phyloP scores from a whole-genome alignment of 2,113 vertebrate species.

The Ploceus nigricollis region DNA sequence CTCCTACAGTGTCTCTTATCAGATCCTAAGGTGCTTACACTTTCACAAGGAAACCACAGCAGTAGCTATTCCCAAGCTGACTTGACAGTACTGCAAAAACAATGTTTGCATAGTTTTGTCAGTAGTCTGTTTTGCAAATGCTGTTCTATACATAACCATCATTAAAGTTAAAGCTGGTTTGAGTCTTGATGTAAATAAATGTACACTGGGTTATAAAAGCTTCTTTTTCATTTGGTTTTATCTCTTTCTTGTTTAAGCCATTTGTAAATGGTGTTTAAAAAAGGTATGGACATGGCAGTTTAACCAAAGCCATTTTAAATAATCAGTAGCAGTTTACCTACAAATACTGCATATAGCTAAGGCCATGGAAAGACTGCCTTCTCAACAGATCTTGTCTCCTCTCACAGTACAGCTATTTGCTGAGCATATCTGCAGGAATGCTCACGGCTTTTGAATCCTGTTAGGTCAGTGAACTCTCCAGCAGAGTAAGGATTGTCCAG shows the following conservation, averaged over 20 bases:
- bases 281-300: neutral
- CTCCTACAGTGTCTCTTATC: conserved; percentile 35
- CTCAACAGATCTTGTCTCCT: neutral
- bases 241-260: neutral
- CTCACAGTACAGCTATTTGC: neutral
- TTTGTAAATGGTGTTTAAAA: neutral
- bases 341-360: neutral
- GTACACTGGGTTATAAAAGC: neutral
- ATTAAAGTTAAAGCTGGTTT: neutral
- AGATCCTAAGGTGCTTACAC: conserved; percentile 35
- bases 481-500: neutral
- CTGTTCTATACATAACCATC: neutral
- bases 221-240: neutral
- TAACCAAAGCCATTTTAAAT: neutral
- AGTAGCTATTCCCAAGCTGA: conserved; percentile 50
- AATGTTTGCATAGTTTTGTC: neutral
- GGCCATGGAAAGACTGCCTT: neutral
- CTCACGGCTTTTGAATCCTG: neutral
- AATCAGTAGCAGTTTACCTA: neutral
- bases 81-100: neutral
- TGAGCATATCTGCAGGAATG: neutral
- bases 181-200: neutral
- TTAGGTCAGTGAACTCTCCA: neutral
- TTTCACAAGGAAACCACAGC: conserved; percentile 54
- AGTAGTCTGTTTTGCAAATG: neutral